These are phyloP conservation scores for Promerops cafer DNA, from an alignment of 2,113 vertebrate genomes.

Conservation along the genomic window DNA sequence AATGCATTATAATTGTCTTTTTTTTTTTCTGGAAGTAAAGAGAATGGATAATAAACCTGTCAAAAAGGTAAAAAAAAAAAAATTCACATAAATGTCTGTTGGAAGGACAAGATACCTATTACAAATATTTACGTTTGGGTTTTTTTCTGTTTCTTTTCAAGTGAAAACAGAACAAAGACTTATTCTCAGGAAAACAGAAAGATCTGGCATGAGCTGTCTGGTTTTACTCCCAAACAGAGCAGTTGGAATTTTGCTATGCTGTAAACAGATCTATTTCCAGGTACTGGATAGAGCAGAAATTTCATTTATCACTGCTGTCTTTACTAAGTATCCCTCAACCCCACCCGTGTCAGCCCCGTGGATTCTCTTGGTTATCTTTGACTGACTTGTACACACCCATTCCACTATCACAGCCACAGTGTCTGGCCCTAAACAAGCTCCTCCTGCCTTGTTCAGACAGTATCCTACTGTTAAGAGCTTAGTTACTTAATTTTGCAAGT, in stretches of 20 bases:
- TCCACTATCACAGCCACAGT: background rate
- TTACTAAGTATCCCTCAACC: background rate
- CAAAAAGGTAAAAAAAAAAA: background rate
- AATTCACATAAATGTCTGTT: background rate
- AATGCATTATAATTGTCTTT: background rate
- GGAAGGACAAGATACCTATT: background rate
- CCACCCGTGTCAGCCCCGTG: background rate
- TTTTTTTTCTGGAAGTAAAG: background rate
- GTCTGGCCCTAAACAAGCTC: background rate
- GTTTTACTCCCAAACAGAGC: background rate
- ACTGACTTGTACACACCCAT: background rate
- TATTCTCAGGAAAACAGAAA: background rate
- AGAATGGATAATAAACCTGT: background rate
- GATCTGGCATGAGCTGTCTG: background rate
- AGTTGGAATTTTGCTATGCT: background rate
- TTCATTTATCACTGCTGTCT: background rate
- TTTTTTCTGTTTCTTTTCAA: background rate
- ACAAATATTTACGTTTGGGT: background rate
- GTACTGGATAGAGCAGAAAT: background rate
- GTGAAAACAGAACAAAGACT: background rate
- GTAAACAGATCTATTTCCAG: background rate
- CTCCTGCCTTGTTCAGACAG: background rate
- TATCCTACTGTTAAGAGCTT: background rate
- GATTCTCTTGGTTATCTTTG: background rate
- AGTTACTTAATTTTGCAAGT: background rate